Conservation (phyloP, 2,113 vertebrate species). For the Ancistrus triradiatus region DNA sequence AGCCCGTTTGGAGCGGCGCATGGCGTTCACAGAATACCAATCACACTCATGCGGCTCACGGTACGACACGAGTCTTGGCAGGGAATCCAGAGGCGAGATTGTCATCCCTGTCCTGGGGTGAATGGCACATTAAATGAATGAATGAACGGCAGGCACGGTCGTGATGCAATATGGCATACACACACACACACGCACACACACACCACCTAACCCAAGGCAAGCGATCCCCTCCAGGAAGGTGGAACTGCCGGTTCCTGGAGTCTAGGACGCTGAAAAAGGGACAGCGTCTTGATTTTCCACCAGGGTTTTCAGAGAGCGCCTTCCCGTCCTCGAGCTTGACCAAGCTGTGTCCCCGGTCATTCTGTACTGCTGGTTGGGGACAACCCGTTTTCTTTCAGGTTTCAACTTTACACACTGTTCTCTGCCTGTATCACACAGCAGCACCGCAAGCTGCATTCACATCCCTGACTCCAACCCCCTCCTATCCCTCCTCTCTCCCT, state of each 20-base stretch:
- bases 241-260: conserved; percentile 20
- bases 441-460: conserved; percentile 67
- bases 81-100: conserved; percentile 27
- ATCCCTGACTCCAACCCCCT: conserved; percentile 59
- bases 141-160: conserved; percentile 1
- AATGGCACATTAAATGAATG: conserved; percentile 10
- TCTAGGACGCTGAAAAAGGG: conserved; percentile 19
- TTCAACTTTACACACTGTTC: conserved; percentile 54
- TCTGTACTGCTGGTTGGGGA: too few species aligned
- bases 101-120: not conserved
- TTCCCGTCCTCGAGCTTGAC: conserved; percentile 43
- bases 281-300: conserved; percentile 6
- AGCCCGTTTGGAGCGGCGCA: conserved; percentile 68
- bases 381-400: conserved; percentile 45
- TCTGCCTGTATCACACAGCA: conserved; percentile 61
- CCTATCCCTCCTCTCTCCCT: conserved; percentile 50
- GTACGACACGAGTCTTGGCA: not conserved
- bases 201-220: too few species aligned
- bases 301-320: not conserved
- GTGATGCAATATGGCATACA: conserved; percentile 10
- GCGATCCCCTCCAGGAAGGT: not conserved
- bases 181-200: conserved; percentile 17
- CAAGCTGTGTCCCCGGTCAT: conserved; percentile 36
- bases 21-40: conserved; percentile 74
- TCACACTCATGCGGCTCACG: conserved; percentile 49